phyloP scores from a whole-genome alignment of 2,797 vertebrate genomes.

The Darevskia nairensis region DNA sequence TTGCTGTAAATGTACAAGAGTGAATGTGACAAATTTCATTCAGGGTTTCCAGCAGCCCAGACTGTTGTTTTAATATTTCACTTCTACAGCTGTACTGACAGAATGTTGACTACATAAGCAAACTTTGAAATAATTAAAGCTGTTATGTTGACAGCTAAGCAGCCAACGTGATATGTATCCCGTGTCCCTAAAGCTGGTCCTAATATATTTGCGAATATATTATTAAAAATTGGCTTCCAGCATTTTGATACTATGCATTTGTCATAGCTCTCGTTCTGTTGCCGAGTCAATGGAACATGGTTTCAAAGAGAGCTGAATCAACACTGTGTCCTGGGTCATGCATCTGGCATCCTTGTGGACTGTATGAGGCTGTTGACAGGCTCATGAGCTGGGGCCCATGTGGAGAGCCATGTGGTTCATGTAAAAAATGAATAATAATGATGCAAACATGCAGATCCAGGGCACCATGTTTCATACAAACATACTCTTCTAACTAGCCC shows the following conservation, averaged over 20 bases:
- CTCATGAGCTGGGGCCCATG: background rate
- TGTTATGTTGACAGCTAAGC: background rate
- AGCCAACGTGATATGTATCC: background rate
- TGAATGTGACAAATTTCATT: slow-evolving; percentile 2
- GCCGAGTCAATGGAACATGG: background rate
- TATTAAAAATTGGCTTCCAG: background rate
- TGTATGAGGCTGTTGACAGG: background rate
- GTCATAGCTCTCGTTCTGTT: background rate
- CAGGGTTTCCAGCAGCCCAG: background rate
- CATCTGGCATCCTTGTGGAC: background rate
- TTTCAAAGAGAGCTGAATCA: background rate
- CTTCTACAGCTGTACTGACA: slow-evolving; percentile 5
- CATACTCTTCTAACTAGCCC: background rate
- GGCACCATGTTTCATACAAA: background rate
- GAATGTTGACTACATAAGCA: slow-evolving; percentile 8
- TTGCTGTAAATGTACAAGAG: background rate
- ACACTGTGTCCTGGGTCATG: background rate
- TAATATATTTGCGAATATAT: background rate
- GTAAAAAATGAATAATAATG: background rate
- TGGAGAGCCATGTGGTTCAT: background rate
- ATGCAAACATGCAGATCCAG: background rate
- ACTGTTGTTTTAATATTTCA: slow-evolving; percentile 34
- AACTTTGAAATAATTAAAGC: slow-evolving; percentile 21
- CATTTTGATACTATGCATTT: background rate
- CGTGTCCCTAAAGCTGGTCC: background rate